Conservation (phyloP, 2,113 vertebrate species). For the Ramphastos sulfuratus region DNA sequence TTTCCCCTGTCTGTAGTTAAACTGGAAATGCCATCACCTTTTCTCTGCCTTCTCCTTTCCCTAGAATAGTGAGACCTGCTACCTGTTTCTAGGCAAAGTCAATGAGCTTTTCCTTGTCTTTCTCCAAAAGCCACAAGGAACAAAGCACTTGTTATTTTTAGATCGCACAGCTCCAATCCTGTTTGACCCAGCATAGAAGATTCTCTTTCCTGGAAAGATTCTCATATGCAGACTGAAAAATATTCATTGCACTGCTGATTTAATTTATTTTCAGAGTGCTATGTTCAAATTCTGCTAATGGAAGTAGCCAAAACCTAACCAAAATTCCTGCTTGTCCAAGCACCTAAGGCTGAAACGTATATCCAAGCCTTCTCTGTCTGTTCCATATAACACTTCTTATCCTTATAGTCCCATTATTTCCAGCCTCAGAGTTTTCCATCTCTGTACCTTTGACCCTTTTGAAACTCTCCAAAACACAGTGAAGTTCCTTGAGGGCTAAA, state of each 20-base stretch:
- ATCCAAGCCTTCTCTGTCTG: background rate
- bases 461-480: background rate
- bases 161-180: background rate
- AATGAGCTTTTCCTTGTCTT: background rate
- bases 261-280: background rate
- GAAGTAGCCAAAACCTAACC: background rate
- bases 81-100: background rate
- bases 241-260: background rate
- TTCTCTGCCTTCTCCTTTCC: background rate
- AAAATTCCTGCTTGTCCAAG: background rate
- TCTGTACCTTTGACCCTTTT: background rate
- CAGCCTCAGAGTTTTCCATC: background rate
- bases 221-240: background rate
- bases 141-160: conserved; percentile 8
- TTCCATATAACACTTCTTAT: background rate
- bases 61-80: background rate
- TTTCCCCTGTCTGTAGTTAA: background rate
- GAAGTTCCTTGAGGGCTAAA: background rate
- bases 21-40: background rate
- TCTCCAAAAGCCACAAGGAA: background rate
- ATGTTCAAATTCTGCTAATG: background rate
- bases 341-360: background rate
- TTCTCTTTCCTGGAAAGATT: background rate
- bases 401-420: background rate
- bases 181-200: background rate